These are phyloP conservation scores for Coleophora flavipennella DNA, from an alignment of 2,888 invertebrate genomes.

Conservation along the genomic window DNA sequence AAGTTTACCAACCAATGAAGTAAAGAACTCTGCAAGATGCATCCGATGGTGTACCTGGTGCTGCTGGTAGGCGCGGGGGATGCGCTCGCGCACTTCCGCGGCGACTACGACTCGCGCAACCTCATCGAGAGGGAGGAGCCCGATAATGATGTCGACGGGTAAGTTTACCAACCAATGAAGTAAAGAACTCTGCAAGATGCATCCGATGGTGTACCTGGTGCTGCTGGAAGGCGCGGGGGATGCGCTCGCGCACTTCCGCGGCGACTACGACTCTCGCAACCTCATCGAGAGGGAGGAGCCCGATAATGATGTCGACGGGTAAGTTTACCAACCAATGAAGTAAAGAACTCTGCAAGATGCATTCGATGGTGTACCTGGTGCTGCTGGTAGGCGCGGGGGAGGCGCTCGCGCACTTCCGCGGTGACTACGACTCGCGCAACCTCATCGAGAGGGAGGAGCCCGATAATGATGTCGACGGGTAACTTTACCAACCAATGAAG, in stretches of 20 bases:
- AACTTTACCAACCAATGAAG: neutral
- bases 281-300: constrained; percentile 44
- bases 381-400: constrained; percentile 22
- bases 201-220: constrained; percentile 30
- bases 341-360: constrained; percentile 44
- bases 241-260: constrained; percentile 28
- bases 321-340: constrained; percentile 8
- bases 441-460: constrained; percentile 44
- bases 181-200: constrained; percentile 44
- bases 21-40: constrained; percentile 44
- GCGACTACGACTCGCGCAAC: constrained; percentile 35
- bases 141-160: constrained; percentile 29
- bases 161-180: constrained; percentile 8
- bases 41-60: constrained; percentile 30
- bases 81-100: constrained; percentile 28
- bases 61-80: constrained; percentile 22
- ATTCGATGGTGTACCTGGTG: constrained; percentile 30
- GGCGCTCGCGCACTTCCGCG: constrained; percentile 28
- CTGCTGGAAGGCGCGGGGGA: constrained; percentile 22
- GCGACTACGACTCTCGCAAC: constrained; percentile 35
- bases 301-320: constrained; percentile 29
- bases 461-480: constrained; percentile 7
- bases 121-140: constrained; percentile 44
- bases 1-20: constrained; percentile 8
- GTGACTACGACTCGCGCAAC: constrained; percentile 35